phyloP scores from a whole-genome alignment of 2,888 invertebrate species.

The Latrodectus hesperus region DNA sequence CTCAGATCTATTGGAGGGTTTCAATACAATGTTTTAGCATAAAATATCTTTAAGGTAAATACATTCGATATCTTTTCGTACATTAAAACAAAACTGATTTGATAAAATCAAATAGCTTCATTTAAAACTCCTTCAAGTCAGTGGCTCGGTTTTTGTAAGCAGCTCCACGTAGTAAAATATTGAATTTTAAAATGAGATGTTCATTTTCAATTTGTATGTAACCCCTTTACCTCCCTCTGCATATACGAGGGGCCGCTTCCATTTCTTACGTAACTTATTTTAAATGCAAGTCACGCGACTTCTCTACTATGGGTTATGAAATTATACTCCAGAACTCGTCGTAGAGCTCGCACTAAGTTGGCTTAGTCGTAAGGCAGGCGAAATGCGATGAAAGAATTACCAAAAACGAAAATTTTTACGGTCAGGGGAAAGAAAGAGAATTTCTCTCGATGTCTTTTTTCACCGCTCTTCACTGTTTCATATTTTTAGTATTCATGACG shows the following conservation, averaged over 20 bases:
- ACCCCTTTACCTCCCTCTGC: not conserved
- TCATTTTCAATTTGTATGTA: slow-evolving; percentile 20
- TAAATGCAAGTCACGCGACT: slow-evolving; percentile 47
- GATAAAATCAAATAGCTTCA: no score
- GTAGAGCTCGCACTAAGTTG: slow-evolving; percentile 16
- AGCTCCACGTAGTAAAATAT: no score
- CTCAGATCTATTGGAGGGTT: no score
- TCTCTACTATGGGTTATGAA: slow-evolving; percentile 51
- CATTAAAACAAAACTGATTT: no score
- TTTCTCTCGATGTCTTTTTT: slow-evolving; percentile 10
- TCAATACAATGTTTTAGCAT: no score
- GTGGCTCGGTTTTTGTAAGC: no score
- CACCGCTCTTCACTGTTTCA: slow-evolving; percentile 17
- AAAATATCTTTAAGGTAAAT: no score
- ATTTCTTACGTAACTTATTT: slow-evolving; percentile 25
- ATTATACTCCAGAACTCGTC: slow-evolving; percentile 28
- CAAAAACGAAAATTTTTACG: slow-evolving; percentile 39
- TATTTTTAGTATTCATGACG: slow-evolving; percentile 42
- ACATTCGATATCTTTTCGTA: no score
- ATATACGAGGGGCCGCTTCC: not conserved
- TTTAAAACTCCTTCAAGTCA: no score
- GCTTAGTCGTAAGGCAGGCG: slow-evolving; percentile 12
- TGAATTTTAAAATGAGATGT: not conserved
- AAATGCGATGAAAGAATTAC: slow-evolving; percentile 38
- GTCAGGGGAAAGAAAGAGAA: slow-evolving; percentile 19